These are phyloP conservation scores for Enteromius afrohamiltoni DNA, from an alignment of 2,797 vertebrate genomes.

Conservation along the genomic window DNA sequence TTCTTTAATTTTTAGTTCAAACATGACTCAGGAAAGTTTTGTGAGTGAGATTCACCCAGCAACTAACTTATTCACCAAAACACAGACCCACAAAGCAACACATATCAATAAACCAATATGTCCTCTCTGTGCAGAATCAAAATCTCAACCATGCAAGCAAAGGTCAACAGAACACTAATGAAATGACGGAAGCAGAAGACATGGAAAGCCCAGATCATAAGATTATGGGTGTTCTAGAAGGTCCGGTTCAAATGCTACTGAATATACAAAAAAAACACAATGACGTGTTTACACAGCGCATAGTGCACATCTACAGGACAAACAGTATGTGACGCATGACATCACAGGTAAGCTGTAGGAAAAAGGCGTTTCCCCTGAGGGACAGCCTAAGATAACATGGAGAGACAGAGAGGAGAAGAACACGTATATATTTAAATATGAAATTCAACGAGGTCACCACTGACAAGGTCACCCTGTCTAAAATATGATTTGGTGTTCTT, in stretches of 20 bases:
- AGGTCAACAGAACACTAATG: background rate
- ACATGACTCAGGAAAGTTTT: background rate
- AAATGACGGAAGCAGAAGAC: background rate
- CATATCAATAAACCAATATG: background rate
- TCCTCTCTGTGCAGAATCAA: background rate
- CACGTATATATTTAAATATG: background rate
- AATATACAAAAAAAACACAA: conserved; percentile 8
- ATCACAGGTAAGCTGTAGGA: conserved; percentile 3
- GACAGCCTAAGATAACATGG: conserved; percentile 1
- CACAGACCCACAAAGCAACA: background rate
- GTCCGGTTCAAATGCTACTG: conserved; percentile 6
- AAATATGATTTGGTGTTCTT: conserved; percentile 18
- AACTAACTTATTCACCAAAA: background rate
- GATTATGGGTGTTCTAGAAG: background rate
- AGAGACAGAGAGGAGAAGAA: background rate
- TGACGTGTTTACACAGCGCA: conserved; percentile 13
- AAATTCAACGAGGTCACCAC: background rate
- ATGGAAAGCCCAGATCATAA: conserved; percentile 1
- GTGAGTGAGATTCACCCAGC: background rate
- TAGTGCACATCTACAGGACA: conserved; percentile 3
- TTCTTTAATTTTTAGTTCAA: background rate
- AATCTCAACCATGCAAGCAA: background rate
- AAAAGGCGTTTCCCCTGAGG: background rate
- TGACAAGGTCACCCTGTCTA: conserved; percentile 48
- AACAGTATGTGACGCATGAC: background rate